Evolutionary conservation across 2,888 invertebrate genomes (phyloP).

Genomic region (Liopterus haemorrhoidalis): DNA sequence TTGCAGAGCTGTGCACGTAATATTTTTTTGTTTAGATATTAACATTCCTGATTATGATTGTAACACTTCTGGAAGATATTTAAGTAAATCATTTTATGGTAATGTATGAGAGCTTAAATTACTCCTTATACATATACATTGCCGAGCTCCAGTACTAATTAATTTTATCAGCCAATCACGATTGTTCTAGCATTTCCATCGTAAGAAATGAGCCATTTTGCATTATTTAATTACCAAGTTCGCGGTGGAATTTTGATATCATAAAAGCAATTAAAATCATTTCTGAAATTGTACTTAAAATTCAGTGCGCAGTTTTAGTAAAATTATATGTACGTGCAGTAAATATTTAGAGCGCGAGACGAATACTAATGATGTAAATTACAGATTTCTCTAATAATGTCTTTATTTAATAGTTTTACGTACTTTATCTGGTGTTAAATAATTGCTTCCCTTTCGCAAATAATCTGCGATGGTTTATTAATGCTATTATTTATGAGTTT

Average conservation of each 20-base stretch:
- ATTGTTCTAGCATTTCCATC: neutral
- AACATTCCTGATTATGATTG: too few relatives aligned
- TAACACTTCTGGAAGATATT: too few relatives aligned
- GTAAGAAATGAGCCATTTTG: constrained; percentile 8
- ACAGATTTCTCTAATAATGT: too few relatives aligned
- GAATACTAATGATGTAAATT: too few relatives aligned
- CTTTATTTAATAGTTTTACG: too few relatives aligned
- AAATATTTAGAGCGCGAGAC: constrained; percentile 20
- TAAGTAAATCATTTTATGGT: neutral
- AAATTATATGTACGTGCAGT: constrained; percentile 22
- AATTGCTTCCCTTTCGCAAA: too few relatives aligned
- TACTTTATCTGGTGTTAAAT: too few relatives aligned
- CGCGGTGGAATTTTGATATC: constrained; percentile 22
- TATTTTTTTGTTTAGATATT: too few relatives aligned
- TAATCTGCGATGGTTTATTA: too few relatives aligned
- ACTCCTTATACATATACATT: too few relatives aligned
- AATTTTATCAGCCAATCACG: neutral
- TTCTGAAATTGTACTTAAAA: constrained; percentile 22
- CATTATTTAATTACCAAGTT: constrained; percentile 21
- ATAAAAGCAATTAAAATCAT: constrained; percentile 22
- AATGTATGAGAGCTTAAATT: neutral
- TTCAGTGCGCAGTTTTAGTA: constrained; percentile 20
- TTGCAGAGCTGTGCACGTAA: too few relatives aligned
- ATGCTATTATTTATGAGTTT: too few relatives aligned
- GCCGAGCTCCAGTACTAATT: neutral